Evolutionary conservation across 2,888 invertebrate species (phyloP).

Genomic region (Anthoptus insignis): DNA sequence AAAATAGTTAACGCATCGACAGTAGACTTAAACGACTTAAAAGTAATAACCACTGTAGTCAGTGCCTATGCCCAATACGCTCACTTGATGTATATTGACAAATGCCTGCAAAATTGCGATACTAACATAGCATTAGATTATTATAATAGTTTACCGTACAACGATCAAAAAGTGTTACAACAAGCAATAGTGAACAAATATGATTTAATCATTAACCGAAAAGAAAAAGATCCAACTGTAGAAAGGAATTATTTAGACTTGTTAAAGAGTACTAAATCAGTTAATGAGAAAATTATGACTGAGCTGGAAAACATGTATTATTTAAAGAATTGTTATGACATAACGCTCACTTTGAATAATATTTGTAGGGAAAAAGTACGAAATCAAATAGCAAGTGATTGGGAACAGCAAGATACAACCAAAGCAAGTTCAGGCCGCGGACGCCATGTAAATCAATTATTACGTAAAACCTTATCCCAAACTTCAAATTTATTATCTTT

Average conservation of each 20-base stretch:
- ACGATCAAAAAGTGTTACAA: slow-evolving; percentile 65
- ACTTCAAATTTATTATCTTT: slow-evolving; percentile 60
- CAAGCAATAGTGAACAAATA: slow-evolving; percentile 71
- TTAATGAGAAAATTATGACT: slow-evolving; percentile 62
- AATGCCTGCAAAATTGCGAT: slow-evolving; percentile 73
- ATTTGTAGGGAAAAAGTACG: slow-evolving; percentile 65
- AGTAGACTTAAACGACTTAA: slow-evolving; percentile 72
- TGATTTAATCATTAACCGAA: slow-evolving; percentile 71
- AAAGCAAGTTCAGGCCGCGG: slow-evolving; percentile 62
- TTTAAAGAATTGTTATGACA: slow-evolving; percentile 73
- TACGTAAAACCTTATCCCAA: slow-evolving; percentile 58
- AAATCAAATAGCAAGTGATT: slow-evolving; percentile 55
- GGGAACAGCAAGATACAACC: slow-evolving; percentile 56
- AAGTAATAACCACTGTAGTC: slow-evolving; percentile 68
- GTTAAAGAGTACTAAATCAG: slow-evolving; percentile 69
- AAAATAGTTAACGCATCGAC: slow-evolving; percentile 66
- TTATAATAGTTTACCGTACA: slow-evolving; percentile 62
- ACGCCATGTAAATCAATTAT: slow-evolving; percentile 62
- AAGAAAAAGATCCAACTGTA: slow-evolving; percentile 54
- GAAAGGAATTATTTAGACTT: slow-evolving; percentile 82
- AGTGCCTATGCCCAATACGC: slow-evolving; percentile 66
- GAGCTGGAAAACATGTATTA: slow-evolving; percentile 73
- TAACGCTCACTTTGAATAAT: slow-evolving; percentile 64
- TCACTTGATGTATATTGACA: slow-evolving; percentile 70
- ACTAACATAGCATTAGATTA: slow-evolving; percentile 71